Evolutionary conservation across 1,140 invertebrate genomes (phyloP).

Genomic region (Trichonephila clavata): DNA sequence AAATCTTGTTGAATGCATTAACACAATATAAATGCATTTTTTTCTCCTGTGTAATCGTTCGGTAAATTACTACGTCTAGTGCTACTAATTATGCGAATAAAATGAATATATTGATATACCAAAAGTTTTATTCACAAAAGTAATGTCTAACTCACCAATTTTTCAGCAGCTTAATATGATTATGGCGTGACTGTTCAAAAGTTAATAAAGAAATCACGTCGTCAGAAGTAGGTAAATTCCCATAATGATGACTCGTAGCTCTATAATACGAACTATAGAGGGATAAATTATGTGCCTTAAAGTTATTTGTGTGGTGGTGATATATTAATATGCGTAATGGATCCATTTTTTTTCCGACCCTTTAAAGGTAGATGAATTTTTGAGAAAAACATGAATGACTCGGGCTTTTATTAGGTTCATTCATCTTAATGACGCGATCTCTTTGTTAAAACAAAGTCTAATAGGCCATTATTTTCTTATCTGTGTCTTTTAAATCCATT

Average conservation of each 20-base stretch:
- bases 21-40: too few species aligned
- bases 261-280: background rate
- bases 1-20: too few species aligned
- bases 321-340: background rate
- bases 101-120: background rate
- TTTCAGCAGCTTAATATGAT: background rate
- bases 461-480: too few species aligned
- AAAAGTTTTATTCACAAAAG: background rate
- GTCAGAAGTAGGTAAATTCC: too few species aligned
- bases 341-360: background rate
- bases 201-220: constrained; percentile 28
- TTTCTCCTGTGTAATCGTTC: background rate
- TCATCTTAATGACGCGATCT: too few species aligned
- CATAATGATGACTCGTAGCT: background rate
- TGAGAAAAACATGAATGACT: background rate
- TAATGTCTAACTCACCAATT: background rate
- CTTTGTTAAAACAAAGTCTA: too few species aligned
- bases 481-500: too few species aligned
- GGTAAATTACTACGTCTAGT: background rate
- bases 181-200: background rate
- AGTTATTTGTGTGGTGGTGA: background rate
- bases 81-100: background rate
- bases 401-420: too few species aligned
- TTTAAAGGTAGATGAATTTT: background rate
- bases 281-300: background rate